Percentiles rank a stretch among this genome's conserved stretches.
Conservation (phyloP, 92 coral and sea anemone species). For the Palythoa heliodiscus region DNA sequence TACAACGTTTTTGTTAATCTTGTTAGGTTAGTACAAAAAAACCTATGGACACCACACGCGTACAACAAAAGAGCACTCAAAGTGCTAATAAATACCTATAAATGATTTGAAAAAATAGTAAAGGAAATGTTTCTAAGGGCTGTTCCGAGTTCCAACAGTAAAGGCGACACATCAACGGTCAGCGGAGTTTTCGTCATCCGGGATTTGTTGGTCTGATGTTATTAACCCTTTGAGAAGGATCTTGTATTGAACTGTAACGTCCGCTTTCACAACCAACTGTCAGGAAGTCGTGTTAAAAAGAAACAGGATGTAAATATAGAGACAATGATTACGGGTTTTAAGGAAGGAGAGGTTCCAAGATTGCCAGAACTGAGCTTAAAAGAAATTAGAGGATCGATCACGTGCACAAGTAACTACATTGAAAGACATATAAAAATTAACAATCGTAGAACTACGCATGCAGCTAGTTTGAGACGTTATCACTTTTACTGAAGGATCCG, state of each 20-base stretch:
- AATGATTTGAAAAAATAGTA: not conserved
- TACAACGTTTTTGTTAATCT: not conserved
- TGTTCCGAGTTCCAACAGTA: not conserved
- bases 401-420: too few species aligned
- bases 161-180: constrained; percentile 15
- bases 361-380: too few species aligned
- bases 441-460: too few species aligned
- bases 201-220: constrained; percentile 66
- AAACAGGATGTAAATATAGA: not conserved
- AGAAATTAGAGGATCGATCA: too few species aligned
- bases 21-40: not conserved
- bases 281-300: not conserved
- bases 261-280: constrained; percentile 91
- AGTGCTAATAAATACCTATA: not conserved
- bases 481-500: too few species aligned
- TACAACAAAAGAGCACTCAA: constrained; percentile 2
- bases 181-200: constrained; percentile 32
- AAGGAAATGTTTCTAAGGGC: not conserved
- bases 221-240: constrained; percentile 86
- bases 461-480: too few species aligned
- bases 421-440: too few species aligned
- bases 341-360: too few species aligned
- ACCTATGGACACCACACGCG: not conserved
- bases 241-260: constrained; percentile 90
- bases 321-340: not conserved